These are phyloP conservation scores for Pinna nobilis DNA, from an alignment of 1,140 invertebrate species.

Conservation along the genomic window DNA sequence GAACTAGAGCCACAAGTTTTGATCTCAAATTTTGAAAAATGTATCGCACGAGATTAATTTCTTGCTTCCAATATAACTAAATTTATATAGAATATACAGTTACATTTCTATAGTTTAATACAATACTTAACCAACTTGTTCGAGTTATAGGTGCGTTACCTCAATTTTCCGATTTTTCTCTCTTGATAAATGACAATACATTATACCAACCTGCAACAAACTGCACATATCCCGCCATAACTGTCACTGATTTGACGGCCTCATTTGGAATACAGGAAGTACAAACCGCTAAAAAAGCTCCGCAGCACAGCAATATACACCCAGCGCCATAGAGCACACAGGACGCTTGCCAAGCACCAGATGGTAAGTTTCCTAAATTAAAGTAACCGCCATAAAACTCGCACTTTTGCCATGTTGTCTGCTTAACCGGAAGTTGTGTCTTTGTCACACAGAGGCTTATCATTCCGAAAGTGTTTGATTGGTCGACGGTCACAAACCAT, in stretches of 20 bases:
- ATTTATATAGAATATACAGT: neutral
- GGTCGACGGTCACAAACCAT: slow-evolving; percentile 65
- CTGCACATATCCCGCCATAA: slow-evolving; percentile 66
- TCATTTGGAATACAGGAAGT: slow-evolving; percentile 48
- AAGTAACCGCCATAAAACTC: slow-evolving; percentile 63
- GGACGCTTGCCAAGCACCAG: slow-evolving; percentile 66
- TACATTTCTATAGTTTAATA: neutral
- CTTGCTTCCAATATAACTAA: neutral
- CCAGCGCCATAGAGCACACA: slow-evolving; percentile 69
- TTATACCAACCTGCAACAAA: slow-evolving; percentile 58
- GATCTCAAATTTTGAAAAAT: neutral
- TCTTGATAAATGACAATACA: neutral
- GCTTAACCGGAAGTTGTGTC: slow-evolving; percentile 9
- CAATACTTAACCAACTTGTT: neutral
- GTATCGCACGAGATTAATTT: neutral
- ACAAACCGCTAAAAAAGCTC: slow-evolving; percentile 56
- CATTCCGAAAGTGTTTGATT: slow-evolving; percentile 62
- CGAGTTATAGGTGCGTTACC: neutral
- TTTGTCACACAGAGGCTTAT: slow-evolving; percentile 55
- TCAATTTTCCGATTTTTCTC: neutral
- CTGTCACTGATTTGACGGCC: slow-evolving; percentile 53
- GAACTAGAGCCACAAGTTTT: too few relatives aligned
- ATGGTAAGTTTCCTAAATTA: slow-evolving; percentile 61
- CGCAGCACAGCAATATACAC: slow-evolving; percentile 61
- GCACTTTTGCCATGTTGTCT: slow-evolving; percentile 48